These are phyloP conservation scores for Nyctalus aviator DNA, from an alignment of 2,797 vertebrate species.

Conservation along the genomic window DNA sequence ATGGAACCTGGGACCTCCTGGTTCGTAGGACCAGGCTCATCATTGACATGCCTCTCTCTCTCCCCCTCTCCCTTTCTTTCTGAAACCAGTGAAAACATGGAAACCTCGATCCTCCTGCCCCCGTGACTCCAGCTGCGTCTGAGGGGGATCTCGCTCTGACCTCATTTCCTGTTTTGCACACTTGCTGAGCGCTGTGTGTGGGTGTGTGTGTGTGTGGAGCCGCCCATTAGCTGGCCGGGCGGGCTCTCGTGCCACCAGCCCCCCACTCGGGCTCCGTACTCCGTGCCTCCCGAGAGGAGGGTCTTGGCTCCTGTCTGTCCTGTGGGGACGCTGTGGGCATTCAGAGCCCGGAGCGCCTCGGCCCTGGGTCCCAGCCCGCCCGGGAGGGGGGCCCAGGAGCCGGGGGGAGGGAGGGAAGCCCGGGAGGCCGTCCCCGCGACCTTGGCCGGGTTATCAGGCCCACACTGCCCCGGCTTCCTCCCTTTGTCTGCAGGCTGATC, in stretches of 20 bases:
- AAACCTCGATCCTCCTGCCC: too few relatives aligned
- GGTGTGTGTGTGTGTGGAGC: background rate
- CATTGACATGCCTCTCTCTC: too few relatives aligned
- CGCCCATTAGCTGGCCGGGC: background rate
- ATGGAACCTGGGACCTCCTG: too few relatives aligned
- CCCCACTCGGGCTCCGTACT: background rate
- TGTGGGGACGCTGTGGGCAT: background rate
- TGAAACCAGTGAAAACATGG: too few relatives aligned
- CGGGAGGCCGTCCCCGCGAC: background rate
- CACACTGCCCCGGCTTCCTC: background rate
- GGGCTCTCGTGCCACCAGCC: background rate
- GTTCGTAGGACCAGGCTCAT: too few relatives aligned
- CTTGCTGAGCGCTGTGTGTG: background rate
- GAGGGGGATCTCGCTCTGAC: background rate
- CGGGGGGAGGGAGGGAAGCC: background rate
- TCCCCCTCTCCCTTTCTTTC: too few relatives aligned
- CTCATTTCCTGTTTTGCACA: constrained; percentile 16
- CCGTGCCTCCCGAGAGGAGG: background rate
- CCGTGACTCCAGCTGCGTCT: background rate
- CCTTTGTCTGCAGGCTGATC: background rate
- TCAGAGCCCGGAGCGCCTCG: too few relatives aligned
- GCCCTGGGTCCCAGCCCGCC: background rate
- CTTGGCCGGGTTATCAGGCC: background rate
- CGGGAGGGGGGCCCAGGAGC: too few relatives aligned
- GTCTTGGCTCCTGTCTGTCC: background rate